A percentile compares a stretch with the other conserved stretches of the same genome.
phyloP scores from a whole-genome alignment of 1,140 invertebrate genomes.

The Drosophila sechellia region DNA sequence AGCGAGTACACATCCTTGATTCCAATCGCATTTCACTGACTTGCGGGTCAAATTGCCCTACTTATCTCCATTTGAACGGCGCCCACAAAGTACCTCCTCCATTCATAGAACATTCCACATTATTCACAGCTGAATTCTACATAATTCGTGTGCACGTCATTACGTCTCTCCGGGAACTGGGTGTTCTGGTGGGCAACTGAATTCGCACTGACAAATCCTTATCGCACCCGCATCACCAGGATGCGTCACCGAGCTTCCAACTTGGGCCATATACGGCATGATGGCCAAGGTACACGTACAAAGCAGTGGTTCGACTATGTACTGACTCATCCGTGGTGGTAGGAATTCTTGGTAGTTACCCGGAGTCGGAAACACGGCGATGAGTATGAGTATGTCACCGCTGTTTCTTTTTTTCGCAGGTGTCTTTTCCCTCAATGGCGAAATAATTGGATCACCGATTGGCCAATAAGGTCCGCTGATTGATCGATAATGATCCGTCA shows the following conservation, averaged over 20 bases:
- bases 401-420: neutral
- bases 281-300: neutral
- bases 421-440: slow-evolving; percentile 16
- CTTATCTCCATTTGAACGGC: slow-evolving; percentile 8
- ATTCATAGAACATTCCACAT: slow-evolving; percentile 41
- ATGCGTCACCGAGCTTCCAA: slow-evolving; percentile 23
- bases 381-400: slow-evolving; percentile 4
- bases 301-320: neutral
- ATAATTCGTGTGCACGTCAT: slow-evolving; percentile 20
- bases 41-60: slow-evolving; percentile 23
- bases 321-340: slow-evolving; percentile 23
- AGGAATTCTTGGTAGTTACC: slow-evolving; percentile 34
- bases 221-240: slow-evolving; percentile 12
- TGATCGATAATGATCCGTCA: slow-evolving; percentile 9
- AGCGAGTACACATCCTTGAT: neutral
- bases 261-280: neutral
- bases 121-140: slow-evolving; percentile 47
- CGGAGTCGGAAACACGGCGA: slow-evolving; percentile 3
- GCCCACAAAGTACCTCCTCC: slow-evolving; percentile 8
- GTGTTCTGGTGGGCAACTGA: slow-evolving; percentile 6
- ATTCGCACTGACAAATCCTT: slow-evolving; percentile 24
- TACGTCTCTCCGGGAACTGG: slow-evolving; percentile 4
- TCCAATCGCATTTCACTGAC: slow-evolving; percentile 1
- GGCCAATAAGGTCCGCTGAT: slow-evolving; percentile 16
- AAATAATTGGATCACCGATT: slow-evolving; percentile 63